phyloP scores from a whole-genome alignment of 1,140 invertebrate species.

The Anagrus nilaparvatae region DNA sequence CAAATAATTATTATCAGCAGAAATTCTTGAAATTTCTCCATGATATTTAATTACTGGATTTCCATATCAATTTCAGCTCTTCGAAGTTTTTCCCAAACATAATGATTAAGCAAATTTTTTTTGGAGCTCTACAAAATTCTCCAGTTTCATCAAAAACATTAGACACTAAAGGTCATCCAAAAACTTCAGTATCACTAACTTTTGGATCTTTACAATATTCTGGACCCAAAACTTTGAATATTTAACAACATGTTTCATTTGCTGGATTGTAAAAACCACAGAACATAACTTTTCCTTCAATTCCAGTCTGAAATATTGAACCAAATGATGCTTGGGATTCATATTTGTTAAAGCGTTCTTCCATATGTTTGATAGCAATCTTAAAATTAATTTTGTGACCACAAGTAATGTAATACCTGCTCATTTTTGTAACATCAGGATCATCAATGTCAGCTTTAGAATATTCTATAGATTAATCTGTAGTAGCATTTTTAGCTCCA shows the following conservation, averaged over 20 bases:
- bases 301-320: constrained; percentile 86
- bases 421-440: constrained; percentile 69
- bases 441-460: constrained; percentile 52
- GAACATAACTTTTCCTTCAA: constrained; percentile 92
- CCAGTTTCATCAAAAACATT: constrained; percentile 71
- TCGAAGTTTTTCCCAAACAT: constrained; percentile 90
- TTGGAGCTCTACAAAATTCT: constrained; percentile 74
- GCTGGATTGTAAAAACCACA: constrained; percentile 91
- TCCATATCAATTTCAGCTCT: constrained; percentile 77
- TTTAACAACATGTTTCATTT: constrained; percentile 89
- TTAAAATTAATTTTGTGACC: constrained; percentile 83
- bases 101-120: constrained; percentile 89
- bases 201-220: constrained; percentile 96
- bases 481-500: constrained; percentile 55
- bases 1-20: too few species aligned
- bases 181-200: constrained; percentile 71
- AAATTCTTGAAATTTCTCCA: too few species aligned
- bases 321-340: constrained; percentile 95
- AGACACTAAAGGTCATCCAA: constrained; percentile 79
- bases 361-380: constrained; percentile 86
- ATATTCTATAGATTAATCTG: too few species aligned
- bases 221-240: constrained; percentile 88
- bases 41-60: too few species aligned
- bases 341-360: constrained; percentile 92
- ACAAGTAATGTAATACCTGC: constrained; percentile 92